Evolutionary conservation across 2,888 invertebrate species (phyloP).

Genomic region (Trissolcus brochymenae): DNA sequence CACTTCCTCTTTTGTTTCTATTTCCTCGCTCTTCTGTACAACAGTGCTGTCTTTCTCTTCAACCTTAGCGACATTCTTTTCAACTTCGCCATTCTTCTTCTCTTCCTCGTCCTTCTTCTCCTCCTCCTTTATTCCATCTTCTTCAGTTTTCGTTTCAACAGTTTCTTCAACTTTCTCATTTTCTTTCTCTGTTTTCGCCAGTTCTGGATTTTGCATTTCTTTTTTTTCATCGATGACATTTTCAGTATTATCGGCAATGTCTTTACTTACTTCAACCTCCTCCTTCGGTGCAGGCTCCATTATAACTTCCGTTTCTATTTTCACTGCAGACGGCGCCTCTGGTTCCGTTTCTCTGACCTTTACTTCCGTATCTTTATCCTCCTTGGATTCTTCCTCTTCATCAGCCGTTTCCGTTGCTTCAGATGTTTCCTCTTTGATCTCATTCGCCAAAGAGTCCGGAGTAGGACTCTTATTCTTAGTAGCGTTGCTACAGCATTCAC

Average conservation of each 20-base stretch:
- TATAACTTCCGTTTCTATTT: conserved; percentile 27
- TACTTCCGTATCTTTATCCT: conserved; percentile 40
- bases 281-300: conserved; percentile 49
- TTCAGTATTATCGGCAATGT: conserved; percentile 11
- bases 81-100: background rate
- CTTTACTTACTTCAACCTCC: conserved; percentile 20
- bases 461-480: conserved; percentile 78
- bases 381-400: conserved; percentile 54
- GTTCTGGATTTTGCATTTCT: conserved; percentile 1
- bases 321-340: conserved; percentile 30
- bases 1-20: conserved; percentile 38
- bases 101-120: conserved; percentile 17
- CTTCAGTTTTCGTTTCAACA: conserved; percentile 42
- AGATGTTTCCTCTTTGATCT: conserved; percentile 56
- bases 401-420: conserved; percentile 58
- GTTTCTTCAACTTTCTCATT: conserved; percentile 12
- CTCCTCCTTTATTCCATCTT: conserved; percentile 27
- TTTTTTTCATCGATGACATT: conserved; percentile 22
- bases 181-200: conserved; percentile 35
- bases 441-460: conserved; percentile 61
- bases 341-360: conserved; percentile 35
- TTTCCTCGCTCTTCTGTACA: conserved; percentile 30
- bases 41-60: conserved; percentile 14
- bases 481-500: conserved; percentile 81
- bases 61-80: background rate